Base-by-base conservation (phyloP, 2,113 vertebrate genomes). In the Megaptera novaeangliae region DNA sequence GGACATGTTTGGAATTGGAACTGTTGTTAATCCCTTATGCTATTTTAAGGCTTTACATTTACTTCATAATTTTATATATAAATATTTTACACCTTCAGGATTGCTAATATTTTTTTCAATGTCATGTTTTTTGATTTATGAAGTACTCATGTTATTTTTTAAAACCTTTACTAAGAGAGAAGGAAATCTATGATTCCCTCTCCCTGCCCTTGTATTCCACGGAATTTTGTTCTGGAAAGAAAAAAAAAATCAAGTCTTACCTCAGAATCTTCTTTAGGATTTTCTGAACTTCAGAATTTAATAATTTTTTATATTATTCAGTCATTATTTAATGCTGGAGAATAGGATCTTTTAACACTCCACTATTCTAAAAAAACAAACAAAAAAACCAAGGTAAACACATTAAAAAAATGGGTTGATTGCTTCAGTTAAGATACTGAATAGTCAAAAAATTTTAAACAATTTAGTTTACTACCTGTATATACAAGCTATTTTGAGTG, bases 11-110 rank as follows among this genome's bases (percentile, higher is more conserved):
- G 36, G 34, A 88, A 23, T 44, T 83, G 57, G 36, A 88, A 84
- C 52, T 91, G 13, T 85, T 92, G 57, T 63, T 94, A 88, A 86
- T 95, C 13, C 34, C 41, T 83, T 72, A 46, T 84, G 74, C 36
- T 91, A 71, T 88, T 91, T 96, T 82, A 92, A 97, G 66, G 27
- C 59, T 97, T 95, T 91, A 29, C 11, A 46, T 94, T 84, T 77
- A 88, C 23, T 85, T 91, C 2, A 39, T 91, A 77, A 68, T 82
- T 97, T 83, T 81, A 80, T 68, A 63, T 64, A 25, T 94, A 94
- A 82, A 59, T 92, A 91, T 82, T 92, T 93, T n/a, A 82, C 11
- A 91, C 34, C 11, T 91, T 95, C n/a, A 72, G 12, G 41, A 64
- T 83, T 85, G 21, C 87, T 75, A 34, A 25, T 93, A 81, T 91